Evolutionary conservation across 2,888 invertebrate genomes (phyloP), one percentile per base, ranked within the genome.

Genomic region (Byasa hedistus): DNA sequence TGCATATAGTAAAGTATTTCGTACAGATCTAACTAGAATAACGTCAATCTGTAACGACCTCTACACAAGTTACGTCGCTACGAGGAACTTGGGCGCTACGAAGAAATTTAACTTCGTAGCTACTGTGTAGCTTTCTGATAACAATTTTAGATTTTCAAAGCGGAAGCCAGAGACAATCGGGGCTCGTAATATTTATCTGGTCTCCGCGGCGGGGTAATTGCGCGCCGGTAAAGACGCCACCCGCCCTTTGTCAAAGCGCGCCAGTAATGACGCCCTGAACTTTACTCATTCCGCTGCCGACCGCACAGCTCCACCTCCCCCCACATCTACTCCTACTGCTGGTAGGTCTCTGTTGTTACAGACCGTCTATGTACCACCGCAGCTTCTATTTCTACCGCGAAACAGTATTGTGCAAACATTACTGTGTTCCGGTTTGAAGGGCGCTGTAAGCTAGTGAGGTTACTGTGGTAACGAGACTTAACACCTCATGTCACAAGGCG

Each of bases 251-350:
- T 84, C 79, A n/a, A n/a, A 78, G 77, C 75, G 74, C 79, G 81
- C 82, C 86, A 83, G 86, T 87, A 85, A 86, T 84, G 81, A 82
- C 74, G 78, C 79, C 78, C 79, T 80, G 84, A 89, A 87, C 86
- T 89, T 88, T 83, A 78, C 86, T 87, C 84, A 89, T 89, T 87
- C 85, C 76, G 81, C 78, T 75, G 76, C 79, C 76, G 79, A 68
- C 64, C 60, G 65, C 58, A 55, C 21, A 44, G 48, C 56, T 55
- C 65, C 27, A 58, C 54, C 55, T n/a, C 36, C 57, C n/a, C n/a
- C n/a, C n/a, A n/a, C n/a, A n/a, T n/a, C n/a, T n/a, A n/a, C n/a
- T n/a, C n/a, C n/a, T n/a, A n/a, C n/a, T n/a, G n/a, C n/a, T n/a
- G 32, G 32, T 39, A 39, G 8, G 8, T n/a, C n/a, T n/a, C n/a